Evolutionary conservation across 2,113 vertebrate species (phyloP).

Genomic region (Grus americana): DNA sequence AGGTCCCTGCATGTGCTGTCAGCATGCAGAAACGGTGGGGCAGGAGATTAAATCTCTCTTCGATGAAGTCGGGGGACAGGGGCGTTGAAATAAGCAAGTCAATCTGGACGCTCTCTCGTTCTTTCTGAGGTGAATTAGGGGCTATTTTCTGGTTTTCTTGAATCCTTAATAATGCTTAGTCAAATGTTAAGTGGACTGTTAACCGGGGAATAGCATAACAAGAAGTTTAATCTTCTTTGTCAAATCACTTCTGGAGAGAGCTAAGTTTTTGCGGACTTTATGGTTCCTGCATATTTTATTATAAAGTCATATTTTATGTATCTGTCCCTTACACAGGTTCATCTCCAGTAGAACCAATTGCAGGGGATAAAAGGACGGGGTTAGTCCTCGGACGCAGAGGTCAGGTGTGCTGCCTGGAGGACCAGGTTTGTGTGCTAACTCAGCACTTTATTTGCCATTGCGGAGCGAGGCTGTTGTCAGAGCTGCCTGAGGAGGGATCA

Average conservation of each 20-base stretch:
- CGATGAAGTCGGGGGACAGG: neutral
- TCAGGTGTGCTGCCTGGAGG: neutral
- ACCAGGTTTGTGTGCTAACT: too few relatives aligned
- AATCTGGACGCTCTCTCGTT: neutral
- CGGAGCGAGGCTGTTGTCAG: neutral
- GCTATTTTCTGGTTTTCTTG: conserved; percentile 23
- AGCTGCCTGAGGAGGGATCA: neutral
- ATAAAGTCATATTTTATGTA: neutral
- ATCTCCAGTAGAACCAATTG: neutral
- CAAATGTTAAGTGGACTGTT: conserved; percentile 29
- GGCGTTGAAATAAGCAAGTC: neutral
- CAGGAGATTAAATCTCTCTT: neutral
- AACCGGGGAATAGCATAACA: neutral
- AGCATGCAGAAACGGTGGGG: neutral
- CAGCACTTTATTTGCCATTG: fast-evolving
- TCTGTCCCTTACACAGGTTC: neutral
- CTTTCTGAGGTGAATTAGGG: neutral
- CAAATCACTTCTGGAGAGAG: neutral
- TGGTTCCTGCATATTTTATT: conserved; percentile 5
- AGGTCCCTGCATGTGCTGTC: neutral
- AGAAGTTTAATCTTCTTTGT: conserved; percentile 15
- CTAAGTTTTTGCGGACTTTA: conserved; percentile 13
- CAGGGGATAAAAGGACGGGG: neutral
- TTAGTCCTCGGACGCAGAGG: neutral
- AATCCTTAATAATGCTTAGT: neutral